These are phyloP conservation scores for Junonia oenone DNA, from an alignment of 2,888 invertebrate species.

Conservation along the genomic window DNA sequence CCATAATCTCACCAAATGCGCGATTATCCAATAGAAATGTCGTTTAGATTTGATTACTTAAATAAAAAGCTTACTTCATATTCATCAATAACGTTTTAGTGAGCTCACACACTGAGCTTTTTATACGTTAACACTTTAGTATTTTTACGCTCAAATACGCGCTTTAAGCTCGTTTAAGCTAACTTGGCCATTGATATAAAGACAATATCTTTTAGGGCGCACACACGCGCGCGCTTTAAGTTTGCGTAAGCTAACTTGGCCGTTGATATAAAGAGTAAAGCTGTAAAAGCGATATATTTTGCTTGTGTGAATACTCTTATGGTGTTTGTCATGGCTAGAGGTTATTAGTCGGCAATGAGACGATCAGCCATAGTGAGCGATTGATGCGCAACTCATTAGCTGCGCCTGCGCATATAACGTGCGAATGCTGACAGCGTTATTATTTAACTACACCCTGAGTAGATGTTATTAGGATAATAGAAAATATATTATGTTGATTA, in stretches of 20 bases:
- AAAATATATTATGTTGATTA: not conserved
- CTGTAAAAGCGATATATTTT: no score
- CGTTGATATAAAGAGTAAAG: no score
- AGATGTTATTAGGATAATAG: not conserved
- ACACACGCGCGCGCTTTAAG: no score
- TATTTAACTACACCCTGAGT: not conserved
- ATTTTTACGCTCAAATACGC: no score
- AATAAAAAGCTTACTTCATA: not conserved
- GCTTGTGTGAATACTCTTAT: not conserved
- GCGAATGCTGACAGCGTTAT: not conserved
- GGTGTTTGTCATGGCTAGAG: conserved; percentile 2
- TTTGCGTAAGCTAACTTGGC: no score
- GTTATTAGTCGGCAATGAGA: conserved; percentile 10
- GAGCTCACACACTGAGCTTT: no score
- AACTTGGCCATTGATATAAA: no score
- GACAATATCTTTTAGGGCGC: no score
- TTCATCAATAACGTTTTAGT: not conserved
- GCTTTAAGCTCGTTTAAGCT: no score
- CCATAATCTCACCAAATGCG: no score
- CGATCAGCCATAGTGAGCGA: conserved; percentile 15
- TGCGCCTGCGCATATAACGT: conserved; percentile 5
- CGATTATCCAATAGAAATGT: not conserved
- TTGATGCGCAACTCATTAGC: conserved; percentile 11
- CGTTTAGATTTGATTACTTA: not conserved
- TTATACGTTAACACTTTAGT: no score